Percentiles rank a stretch among this genome's conserved stretches.
These are phyloP conservation scores for Upupa epops DNA, from an alignment of 2,113 vertebrate genomes.

Conservation along the genomic window DNA sequence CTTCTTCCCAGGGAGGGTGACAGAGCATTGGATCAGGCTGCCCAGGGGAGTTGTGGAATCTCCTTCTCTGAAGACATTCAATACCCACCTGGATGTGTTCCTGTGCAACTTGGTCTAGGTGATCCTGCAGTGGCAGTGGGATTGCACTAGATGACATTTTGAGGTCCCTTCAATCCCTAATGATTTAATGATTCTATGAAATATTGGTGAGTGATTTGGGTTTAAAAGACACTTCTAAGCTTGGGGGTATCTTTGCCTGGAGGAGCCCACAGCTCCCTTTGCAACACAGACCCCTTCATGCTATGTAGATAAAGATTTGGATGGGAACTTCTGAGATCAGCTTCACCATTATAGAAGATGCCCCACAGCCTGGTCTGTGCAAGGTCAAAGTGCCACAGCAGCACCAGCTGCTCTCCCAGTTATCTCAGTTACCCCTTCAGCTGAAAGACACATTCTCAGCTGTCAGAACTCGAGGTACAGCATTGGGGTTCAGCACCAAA, in stretches of 20 bases:
- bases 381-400: neutral
- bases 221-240: neutral
- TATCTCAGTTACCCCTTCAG: neutral
- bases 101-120: no score
- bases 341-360: neutral
- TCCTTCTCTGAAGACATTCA: no score
- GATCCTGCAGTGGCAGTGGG: no score
- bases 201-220: neutral
- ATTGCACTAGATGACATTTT: no score
- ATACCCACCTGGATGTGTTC: no score
- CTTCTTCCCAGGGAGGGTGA: no score
- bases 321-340: neutral
- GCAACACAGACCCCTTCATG: neutral
- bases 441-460: neutral
- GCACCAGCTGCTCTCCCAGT: neutral
- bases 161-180: no score
- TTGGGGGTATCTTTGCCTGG: neutral
- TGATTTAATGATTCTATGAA: no score
- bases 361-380: neutral
- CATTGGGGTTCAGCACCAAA: neutral
- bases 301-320: neutral
- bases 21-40: no score
- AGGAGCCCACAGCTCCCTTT: neutral
- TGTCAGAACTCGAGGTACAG: neutral
- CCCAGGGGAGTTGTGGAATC: no score